Evolutionary conservation across 2,888 invertebrate species (phyloP), one percentile per base, ranked within the genome.

Genomic region (Chaetogeoica ovagalla): DNA sequence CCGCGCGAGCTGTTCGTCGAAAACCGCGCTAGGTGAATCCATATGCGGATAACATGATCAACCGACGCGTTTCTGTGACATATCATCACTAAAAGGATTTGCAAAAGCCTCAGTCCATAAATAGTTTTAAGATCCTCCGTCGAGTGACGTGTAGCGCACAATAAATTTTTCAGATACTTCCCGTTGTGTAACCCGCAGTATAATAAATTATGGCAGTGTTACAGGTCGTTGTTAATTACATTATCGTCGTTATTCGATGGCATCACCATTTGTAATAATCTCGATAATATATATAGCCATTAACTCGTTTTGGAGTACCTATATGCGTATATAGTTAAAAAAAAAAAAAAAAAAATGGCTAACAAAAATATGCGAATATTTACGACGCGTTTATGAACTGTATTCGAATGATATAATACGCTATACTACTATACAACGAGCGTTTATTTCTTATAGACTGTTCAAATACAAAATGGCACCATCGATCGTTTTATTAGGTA

Each of bases 61-160:
- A 63, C 37, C 62, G 52, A 63, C 37, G 63, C 63, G 37, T n/a
- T 55, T 9, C 55, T 63, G 73, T 52, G 63, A 63, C 62, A 73
- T n/a, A 73, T 62, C 52, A 43, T 60, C 15, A 62, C 55, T 75
- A 75, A 66, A 75, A 21, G 74, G 74, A 75, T 75, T 75, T 75
- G 57, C 39, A 57, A 39, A 75, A 65, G 37, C 55, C 21, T 55
- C 21, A 65, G 63, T 63, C 55, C 66, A 30, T 30, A 66, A 73
- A 73, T 43, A 66, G 75, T 43, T 66, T 7, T 57, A 66, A 19
- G 57, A 21, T 75, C 57, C 57, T 57, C 66, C 19, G 55, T 65
- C 43, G 65, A 66, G 74, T 75, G 74, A 75, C 66, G 21, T 66
- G 66, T 75, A 57, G 74, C 66, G 39, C 15, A 57, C 57, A 66